These are phyloP conservation scores for Crotophaga sulcirostris DNA, from an alignment of 2,113 vertebrate species.

Conservation along the genomic window DNA sequence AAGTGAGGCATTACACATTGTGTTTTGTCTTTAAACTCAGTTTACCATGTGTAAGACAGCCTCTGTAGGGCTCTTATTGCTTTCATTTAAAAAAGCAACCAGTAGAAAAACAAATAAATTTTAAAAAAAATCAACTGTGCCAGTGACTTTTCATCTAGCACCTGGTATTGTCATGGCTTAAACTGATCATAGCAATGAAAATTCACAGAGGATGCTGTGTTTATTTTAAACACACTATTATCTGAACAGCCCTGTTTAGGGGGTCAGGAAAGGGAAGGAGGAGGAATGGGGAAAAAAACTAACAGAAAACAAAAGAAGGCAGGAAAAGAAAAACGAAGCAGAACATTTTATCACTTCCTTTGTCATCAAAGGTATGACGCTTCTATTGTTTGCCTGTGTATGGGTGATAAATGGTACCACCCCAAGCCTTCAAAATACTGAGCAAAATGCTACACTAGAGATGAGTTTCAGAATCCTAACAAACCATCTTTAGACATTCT, in stretches of 20 bases:
- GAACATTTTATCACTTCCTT: not conserved
- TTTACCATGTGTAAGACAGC: not conserved
- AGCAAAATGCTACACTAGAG: not conserved
- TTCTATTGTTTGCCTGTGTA: not conserved
- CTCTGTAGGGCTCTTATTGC: not conserved
- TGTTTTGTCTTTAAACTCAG: not conserved
- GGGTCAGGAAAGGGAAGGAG: rapidly evolving
- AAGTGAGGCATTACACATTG: not conserved
- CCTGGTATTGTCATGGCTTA: not conserved
- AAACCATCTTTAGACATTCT: not conserved
- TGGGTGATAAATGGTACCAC: not conserved
- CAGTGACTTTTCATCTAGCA: not conserved
- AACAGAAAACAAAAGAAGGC: not conserved
- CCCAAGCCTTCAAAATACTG: not conserved
- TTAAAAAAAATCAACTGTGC: not conserved
- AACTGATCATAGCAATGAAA: not conserved
- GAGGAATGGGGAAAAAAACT: not conserved
- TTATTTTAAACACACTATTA: not conserved
- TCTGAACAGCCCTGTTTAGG: not conserved
- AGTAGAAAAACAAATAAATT: not conserved
- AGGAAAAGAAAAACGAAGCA: not conserved
- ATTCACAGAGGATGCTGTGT: not conserved
- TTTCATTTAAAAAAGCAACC: not conserved
- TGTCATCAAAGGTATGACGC: not conserved
- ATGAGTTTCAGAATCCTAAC: not conserved